These are phyloP conservation scores for Mayetiola destructor DNA, from an alignment of 2,888 invertebrate species.

Conservation along the genomic window DNA sequence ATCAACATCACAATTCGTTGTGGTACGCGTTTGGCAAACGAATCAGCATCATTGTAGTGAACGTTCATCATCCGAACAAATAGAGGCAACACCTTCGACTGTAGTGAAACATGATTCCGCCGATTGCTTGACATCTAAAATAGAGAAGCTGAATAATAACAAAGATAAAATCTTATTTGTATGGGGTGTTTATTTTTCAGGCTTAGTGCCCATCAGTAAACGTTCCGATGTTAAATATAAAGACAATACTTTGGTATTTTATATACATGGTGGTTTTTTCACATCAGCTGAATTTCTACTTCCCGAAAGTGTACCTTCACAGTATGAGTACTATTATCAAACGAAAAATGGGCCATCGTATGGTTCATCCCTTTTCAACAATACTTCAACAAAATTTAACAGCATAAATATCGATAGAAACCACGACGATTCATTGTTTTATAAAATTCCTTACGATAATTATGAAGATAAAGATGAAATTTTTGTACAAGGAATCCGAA, in stretches of 20 bases:
- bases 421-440: conserved; percentile 4
- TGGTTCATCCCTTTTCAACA: too few species aligned
- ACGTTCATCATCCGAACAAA: conserved; percentile 20
- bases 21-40: conserved; percentile 30
- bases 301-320: conserved; percentile 32
- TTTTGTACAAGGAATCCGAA: neutral
- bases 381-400: neutral
- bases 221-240: conserved; percentile 24
- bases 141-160: neutral
- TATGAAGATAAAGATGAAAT: neutral
- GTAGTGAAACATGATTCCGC: conserved; percentile 28
- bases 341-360: too few species aligned
- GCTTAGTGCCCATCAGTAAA: conserved; percentile 50
- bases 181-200: conserved; percentile 76
- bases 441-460: neutral
- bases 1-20: conserved; percentile 33
- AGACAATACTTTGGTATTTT: conserved; percentile 54
- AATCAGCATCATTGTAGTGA: neutral
- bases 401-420: neutral
- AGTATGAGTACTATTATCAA: neutral
- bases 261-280: conserved; percentile 78
- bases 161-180: conserved; percentile 51
- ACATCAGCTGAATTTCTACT: conserved; percentile 44
- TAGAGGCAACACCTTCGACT: neutral
- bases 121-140: too few species aligned